These are phyloP conservation scores for Eristalinus aeneus DNA, from an alignment of 2,888 invertebrate species.

Conservation along the genomic window DNA sequence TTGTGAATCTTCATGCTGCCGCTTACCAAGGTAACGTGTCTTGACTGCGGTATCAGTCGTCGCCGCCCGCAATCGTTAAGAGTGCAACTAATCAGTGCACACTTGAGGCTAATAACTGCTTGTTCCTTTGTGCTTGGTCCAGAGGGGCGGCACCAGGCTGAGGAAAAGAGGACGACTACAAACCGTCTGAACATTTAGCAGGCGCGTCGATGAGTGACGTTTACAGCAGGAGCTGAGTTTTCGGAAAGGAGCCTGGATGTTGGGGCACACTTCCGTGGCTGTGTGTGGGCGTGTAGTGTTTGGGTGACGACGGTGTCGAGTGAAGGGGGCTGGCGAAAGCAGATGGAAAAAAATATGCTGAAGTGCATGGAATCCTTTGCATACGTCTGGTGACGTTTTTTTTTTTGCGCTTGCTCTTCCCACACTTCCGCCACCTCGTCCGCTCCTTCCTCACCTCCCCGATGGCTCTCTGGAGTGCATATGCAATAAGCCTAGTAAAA, in stretches of 20 bases:
- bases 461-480: constrained; percentile 53
- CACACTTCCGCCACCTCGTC: constrained; percentile 8
- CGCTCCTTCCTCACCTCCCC: constrained; percentile 15
- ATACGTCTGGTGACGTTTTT: constrained; percentile 48
- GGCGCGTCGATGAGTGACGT: constrained; percentile 68
- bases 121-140: constrained; percentile 54
- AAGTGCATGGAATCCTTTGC: constrained; percentile 54
- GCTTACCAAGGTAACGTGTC: constrained; percentile 62
- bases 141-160: background rate
- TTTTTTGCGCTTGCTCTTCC: background rate
- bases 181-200: constrained; percentile 48
- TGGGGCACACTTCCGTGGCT: background rate
- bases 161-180: background rate
- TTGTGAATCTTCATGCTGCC: constrained; percentile 51
- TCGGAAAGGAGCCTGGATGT: constrained; percentile 24
- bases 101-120: constrained; percentile 64
- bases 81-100: constrained; percentile 55
- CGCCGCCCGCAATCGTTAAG: constrained; percentile 37
- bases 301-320: constrained; percentile 63
- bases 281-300: constrained; percentile 28
- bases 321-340: background rate
- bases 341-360: constrained; percentile 30
- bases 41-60: constrained; percentile 55
- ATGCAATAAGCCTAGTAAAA: constrained; percentile 68
- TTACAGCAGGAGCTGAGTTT: constrained; percentile 53